phyloP scores from a whole-genome alignment of 2,888 invertebrate genomes.

The Zeuzera pyrina region DNA sequence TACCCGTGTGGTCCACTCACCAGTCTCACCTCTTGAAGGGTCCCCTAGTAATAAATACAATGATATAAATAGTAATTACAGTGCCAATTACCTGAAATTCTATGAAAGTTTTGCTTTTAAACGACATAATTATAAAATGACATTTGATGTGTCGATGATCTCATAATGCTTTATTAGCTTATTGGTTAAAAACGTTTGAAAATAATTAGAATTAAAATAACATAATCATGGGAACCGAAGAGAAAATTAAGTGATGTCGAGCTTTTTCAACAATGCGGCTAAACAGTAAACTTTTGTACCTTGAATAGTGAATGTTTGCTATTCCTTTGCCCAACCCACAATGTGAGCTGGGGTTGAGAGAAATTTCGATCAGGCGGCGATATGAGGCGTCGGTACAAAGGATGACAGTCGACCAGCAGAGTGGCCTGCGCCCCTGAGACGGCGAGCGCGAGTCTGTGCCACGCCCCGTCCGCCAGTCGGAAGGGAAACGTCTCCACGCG shows the following conservation, averaged over 20 bases:
- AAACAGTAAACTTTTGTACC: no score
- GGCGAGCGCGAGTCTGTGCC: slow-evolving; percentile 90
- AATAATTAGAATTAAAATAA: background rate
- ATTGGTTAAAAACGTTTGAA: no score
- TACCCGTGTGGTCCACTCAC: slow-evolving; percentile 90
- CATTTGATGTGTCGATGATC: no score
- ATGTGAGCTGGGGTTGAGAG: slow-evolving; percentile 79
- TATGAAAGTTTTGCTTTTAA: background rate
- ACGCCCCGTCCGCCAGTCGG: slow-evolving; percentile 88
- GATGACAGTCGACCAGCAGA: slow-evolving; percentile 89
- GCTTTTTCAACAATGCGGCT: no score
- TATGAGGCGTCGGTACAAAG: slow-evolving; percentile 85
- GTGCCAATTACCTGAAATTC: no score
- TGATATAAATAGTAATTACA: no score
- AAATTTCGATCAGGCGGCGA: slow-evolving; percentile 85
- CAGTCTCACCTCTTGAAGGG: slow-evolving; percentile 89
- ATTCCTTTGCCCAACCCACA: slow-evolving; percentile 92
- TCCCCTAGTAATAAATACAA: no score
- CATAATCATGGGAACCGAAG: no score
- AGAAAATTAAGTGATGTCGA: no score
- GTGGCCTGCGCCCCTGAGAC: slow-evolving; percentile 88
- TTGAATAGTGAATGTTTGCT: slow-evolving; percentile 89
- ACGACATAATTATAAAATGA: no score
- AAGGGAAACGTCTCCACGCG: slow-evolving; percentile 91
- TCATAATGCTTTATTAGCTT: no score